Conservation (phyloP, 2,888 invertebrate species). For the Exocentrus adspersus region DNA sequence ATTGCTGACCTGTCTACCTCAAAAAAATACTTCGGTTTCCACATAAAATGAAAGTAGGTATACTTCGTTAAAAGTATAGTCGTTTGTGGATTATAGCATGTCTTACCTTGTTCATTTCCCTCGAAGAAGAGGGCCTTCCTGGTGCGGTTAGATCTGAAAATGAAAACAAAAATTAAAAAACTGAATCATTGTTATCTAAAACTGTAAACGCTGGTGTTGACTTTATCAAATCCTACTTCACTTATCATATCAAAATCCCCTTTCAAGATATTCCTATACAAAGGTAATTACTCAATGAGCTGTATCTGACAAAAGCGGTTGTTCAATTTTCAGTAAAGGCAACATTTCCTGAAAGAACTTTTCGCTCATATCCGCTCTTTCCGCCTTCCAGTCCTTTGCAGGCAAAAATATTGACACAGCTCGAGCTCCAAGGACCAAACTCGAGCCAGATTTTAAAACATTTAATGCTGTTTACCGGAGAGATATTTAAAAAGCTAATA, state of each 20-base stretch:
- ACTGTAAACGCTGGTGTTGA: too few species aligned
- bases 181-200: too few species aligned
- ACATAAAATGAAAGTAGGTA: too few species aligned
- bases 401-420: conserved; percentile 26
- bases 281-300: not conserved
- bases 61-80: too few species aligned
- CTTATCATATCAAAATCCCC: too few species aligned
- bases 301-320: not conserved
- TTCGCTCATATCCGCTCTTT: conserved; percentile 9
- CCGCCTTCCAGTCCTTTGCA: conserved; percentile 13
- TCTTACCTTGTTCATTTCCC: conserved; percentile 61
- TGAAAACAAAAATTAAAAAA: conserved; percentile 36
- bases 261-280: too few species aligned
- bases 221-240: too few species aligned
- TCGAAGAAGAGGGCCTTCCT: conserved; percentile 54
- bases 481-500: conserved; percentile 44
- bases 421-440: conserved; percentile 19
- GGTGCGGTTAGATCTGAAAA: conserved; percentile 59
- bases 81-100: too few species aligned
- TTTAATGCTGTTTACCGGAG: conserved; percentile 33
- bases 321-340: not conserved
- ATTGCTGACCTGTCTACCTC: too few species aligned
- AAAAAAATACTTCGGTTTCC: too few species aligned
- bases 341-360: conserved; percentile 3
- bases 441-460: conserved; percentile 32